Base-by-base conservation (phyloP, 2,797 vertebrate species). In the Balearica regulorum region DNA sequence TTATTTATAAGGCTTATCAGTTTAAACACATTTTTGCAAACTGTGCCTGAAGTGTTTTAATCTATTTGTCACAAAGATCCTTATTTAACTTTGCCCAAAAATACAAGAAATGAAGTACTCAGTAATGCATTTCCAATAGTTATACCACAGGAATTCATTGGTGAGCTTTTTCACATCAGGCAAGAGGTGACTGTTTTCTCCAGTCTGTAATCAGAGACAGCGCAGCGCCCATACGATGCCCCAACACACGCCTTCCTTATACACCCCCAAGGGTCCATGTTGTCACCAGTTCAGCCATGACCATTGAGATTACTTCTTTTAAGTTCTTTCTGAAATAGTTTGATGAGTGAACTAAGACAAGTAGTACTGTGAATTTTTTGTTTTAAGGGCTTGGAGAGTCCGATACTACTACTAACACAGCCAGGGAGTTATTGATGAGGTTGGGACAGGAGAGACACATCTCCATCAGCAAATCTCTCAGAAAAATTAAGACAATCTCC, bases 171-270 rank as follows among this genome's bases (percentile, higher is more conserved):
- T 13, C 7, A 1, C 46, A 77, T 13, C 10, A 83, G 58, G 70
- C 70, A 76, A 72, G 80, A 82, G 62, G 48, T 21, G 12, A 86
- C 19, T 16, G 29, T 64, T 73, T 49, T 78, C 75, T 73, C 22
- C 68, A n/a, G 22, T 21, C 37, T 81, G 44, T 21, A 41, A 73
- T 6, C 31, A 55, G 53, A 41, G 26, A 29, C 44, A 83, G 71
- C 46, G 78, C 31, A 33, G 49, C 2, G 3, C 28, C 37, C 20
- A 22, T 4, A 37, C 0, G 0, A 10, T 78, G 54, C 12, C 55
- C 26, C 37, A 75, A 39, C 7, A 43, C 7, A 55, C 10, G 53
- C 3, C 8, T 20, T 78, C 35, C 51, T 35, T 29, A 48, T 2
- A 54, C 7, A 73, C 9, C 49, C 61, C 17, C 53, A 33, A 35